phyloP scores from a whole-genome alignment of 2,888 invertebrate genomes.

The Pachliopta kotzebuea region DNA sequence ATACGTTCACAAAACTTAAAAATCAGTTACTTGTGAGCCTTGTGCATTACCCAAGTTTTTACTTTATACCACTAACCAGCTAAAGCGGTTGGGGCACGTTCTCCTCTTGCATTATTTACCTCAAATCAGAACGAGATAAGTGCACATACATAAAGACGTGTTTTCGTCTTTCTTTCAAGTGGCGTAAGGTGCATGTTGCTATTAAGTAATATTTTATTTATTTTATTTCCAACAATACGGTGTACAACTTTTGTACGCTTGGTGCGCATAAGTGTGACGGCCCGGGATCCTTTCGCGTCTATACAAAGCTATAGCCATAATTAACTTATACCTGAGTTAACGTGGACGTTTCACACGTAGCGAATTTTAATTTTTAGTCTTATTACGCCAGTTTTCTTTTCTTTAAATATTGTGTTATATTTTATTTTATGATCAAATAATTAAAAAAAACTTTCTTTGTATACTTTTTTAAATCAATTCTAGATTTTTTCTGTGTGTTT shows the following conservation, averaged over 20 bases:
- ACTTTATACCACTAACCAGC: conserved; percentile 64
- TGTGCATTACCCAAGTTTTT: conserved; percentile 28
- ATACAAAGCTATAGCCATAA: conserved; percentile 63
- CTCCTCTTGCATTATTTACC: conserved; percentile 63
- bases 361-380: conserved; percentile 35
- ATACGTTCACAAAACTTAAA: not conserved
- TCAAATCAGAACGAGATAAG: conserved; percentile 51
- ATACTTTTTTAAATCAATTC: not conserved
- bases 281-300: conserved; percentile 69
- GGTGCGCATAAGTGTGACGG: conserved; percentile 74
- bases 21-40: not conserved
- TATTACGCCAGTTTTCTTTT: not conserved
- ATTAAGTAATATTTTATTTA: conserved; percentile 43
- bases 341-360: conserved; percentile 51
- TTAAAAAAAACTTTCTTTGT: not conserved
- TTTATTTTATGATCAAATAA: not conserved
- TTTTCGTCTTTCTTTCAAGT: conserved; percentile 53
- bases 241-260: conserved; percentile 70
- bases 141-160: conserved; percentile 38
- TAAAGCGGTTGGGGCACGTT: conserved; percentile 76
- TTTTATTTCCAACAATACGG: conserved; percentile 53
- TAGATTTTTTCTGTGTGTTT: no score
- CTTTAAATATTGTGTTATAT: not conserved
- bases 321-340: conserved; percentile 75
- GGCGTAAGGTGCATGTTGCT: conserved; percentile 55